phyloP scores from a whole-genome alignment of 1,140 invertebrate genomes.

The Marisa cornuarietis region DNA sequence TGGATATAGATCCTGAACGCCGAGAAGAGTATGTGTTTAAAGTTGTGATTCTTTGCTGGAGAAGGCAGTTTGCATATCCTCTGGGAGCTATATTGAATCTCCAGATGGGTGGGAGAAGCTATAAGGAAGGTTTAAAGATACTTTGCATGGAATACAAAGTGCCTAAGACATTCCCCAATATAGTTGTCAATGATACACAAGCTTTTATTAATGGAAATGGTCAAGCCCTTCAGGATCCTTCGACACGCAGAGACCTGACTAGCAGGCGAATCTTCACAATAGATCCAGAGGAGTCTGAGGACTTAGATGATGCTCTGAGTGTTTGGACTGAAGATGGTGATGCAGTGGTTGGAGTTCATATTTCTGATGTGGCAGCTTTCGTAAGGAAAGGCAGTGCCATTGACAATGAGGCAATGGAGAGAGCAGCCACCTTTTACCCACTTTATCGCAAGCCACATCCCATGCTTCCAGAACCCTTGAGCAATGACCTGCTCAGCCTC shows the following conservation, averaged over 20 bases:
- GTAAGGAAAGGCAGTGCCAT: conserved; percentile 44
- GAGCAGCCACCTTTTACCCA: conserved; percentile 58
- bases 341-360: conserved; percentile 56
- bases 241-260: conserved; percentile 70
- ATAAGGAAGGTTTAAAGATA: conserved; percentile 29
- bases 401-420: conserved; percentile 55
- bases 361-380: conserved; percentile 60
- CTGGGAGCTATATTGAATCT: conserved; percentile 38
- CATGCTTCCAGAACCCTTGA: conserved; percentile 65
- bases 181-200: conserved; percentile 6
- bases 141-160: conserved; percentile 36
- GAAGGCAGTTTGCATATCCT: conserved; percentile 31
- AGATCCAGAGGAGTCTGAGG: conserved; percentile 96
- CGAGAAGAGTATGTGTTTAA: conserved; percentile 36
- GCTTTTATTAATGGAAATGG: neutral
- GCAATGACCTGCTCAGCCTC: conserved; percentile 63
- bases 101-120: conserved; percentile 19
- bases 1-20: conserved; percentile 26
- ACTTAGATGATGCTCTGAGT: conserved; percentile 98
- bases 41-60: conserved; percentile 42
- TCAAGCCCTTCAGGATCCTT: neutral
- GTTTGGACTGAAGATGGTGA: conserved; percentile 32
- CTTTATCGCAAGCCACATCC: conserved; percentile 48
- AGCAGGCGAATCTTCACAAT: conserved; percentile 86
- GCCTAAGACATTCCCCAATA: conserved; percentile 16